These are phyloP conservation scores for Drosophila fuyamai DNA, from an alignment of 1,140 invertebrate genomes.

Conservation along the genomic window DNA sequence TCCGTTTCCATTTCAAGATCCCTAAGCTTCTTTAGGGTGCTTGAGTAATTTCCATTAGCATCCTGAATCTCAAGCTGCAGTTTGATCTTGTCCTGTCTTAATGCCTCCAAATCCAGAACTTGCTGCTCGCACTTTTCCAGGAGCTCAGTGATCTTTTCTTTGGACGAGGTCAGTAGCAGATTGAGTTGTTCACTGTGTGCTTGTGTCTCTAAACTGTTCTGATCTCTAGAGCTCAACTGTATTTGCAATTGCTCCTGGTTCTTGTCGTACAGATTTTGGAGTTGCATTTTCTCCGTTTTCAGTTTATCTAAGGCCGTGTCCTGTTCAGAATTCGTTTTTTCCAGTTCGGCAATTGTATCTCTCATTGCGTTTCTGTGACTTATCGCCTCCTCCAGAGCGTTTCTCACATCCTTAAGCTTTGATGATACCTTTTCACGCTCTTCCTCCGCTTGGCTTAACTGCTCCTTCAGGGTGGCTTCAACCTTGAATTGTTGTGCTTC, in stretches of 20 bases:
- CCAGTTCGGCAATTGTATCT: background rate
- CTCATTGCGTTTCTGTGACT: no score
- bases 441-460: background rate
- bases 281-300: constrained; percentile 39
- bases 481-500: constrained; percentile 1
- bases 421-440: background rate
- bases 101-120: constrained; percentile 10
- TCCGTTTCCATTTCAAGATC: background rate
- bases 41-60: background rate
- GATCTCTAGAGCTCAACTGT: constrained; percentile 1
- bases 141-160: constrained; percentile 18
- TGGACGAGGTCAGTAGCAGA: constrained; percentile 1
- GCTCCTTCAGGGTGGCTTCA: background rate
- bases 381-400: background rate
- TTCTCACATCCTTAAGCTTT: constrained; percentile 2
- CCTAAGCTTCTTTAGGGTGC: background rate
- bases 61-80: constrained; percentile 21
- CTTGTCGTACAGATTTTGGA: constrained; percentile 26
- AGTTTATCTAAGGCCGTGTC: constrained; percentile 17
- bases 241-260: constrained; percentile 30
- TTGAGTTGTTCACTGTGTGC: background rate
- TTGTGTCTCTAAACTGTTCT: background rate
- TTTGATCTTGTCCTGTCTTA: constrained; percentile 32
- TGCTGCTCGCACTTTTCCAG: constrained; percentile 28
- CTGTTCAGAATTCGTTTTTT: constrained; percentile 4